Conservation (phyloP, 92 coral and sea anemone species). For the Nematostella vectensis region DNA sequence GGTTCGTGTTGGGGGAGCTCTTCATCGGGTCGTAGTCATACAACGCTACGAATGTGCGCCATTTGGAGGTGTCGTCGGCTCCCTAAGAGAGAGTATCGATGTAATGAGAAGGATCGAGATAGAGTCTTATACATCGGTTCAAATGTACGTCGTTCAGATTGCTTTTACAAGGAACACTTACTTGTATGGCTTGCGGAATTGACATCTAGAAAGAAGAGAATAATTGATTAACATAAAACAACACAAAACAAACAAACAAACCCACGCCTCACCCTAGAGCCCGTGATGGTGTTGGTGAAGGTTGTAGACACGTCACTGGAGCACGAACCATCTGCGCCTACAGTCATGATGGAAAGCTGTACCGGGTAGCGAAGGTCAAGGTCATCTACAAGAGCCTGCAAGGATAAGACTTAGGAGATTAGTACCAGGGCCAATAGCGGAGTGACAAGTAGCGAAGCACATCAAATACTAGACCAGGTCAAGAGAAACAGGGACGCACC, state of each 20-base stretch:
- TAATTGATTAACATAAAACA: too few species aligned
- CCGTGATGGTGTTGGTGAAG: slow-evolving; percentile 66
- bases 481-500: slow-evolving; percentile 20
- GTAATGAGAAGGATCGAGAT: too few species aligned
- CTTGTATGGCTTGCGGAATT: slow-evolving; percentile 20
- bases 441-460: neutral
- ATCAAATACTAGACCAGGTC: neutral
- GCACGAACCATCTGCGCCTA: slow-evolving; percentile 65
- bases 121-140: too few species aligned
- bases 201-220: slow-evolving; percentile 14
- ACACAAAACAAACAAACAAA: too few species aligned
- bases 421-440: neutral
- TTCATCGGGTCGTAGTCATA: slow-evolving; percentile 86
- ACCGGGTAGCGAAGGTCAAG: slow-evolving; percentile 77
- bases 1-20: slow-evolving; percentile 91
- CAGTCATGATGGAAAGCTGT: slow-evolving; percentile 71
- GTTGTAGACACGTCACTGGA: slow-evolving; percentile 56
- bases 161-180: slow-evolving; percentile 1
- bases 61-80: neutral
- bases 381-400: slow-evolving; percentile 82
- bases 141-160: too few species aligned
- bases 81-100: too few species aligned
- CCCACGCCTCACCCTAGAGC: slow-evolving; percentile 44
- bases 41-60: slow-evolving; percentile 63
- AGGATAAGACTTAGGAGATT: neutral